Conservation (phyloP, 2,797 vertebrate species). For the Simalia tracyae region DNA sequence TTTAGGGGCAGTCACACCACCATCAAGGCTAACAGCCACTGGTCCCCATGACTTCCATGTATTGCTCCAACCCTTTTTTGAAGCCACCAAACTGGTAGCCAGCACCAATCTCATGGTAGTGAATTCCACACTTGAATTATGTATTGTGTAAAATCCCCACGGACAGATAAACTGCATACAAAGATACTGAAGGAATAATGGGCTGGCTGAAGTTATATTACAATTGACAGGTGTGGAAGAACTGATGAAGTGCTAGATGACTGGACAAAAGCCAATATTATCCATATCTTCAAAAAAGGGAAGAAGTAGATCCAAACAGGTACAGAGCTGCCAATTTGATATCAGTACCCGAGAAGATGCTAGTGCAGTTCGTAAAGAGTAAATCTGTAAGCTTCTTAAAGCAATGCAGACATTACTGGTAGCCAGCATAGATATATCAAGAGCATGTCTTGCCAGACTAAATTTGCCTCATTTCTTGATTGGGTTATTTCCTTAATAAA, state of each 20-base stretch:
- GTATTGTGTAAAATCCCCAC: not conserved
- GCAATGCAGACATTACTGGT: no score
- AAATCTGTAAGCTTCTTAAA: not conserved
- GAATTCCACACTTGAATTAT: not conserved
- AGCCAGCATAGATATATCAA: no score
- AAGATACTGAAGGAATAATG: not conserved
- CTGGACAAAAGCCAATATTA: no score
- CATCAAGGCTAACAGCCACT: not conserved
- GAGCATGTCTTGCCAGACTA: no score
- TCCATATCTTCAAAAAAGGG: no score
- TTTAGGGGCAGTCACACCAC: not conserved
- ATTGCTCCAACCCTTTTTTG: not conserved
- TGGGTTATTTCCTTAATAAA: no score
- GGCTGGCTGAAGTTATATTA: not conserved
- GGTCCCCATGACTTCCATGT: not conserved
- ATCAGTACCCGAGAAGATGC: not conserved
- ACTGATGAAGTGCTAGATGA: not conserved
- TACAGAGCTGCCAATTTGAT: no score
- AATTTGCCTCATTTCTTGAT: no score
- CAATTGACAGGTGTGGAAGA: not conserved
- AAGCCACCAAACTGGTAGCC: not conserved
- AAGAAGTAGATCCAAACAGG: no score
- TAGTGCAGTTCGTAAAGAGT: not conserved
- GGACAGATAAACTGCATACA: not conserved
- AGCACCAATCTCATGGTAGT: not conserved